Conservation (phyloP, 2,888 invertebrate genomes). For the Cabera pusaria region DNA sequence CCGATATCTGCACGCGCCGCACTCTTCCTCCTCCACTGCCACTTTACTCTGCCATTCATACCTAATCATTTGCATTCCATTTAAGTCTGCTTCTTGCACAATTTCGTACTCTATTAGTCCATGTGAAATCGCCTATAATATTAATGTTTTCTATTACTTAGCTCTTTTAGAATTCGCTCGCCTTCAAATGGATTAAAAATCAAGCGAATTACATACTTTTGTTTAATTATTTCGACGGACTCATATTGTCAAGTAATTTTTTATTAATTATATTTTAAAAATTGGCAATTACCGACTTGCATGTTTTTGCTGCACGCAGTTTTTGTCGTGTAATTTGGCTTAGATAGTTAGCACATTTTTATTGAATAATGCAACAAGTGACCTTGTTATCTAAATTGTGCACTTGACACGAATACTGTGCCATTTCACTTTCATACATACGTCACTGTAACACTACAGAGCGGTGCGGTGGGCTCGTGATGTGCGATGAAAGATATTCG, state of each 20-base stretch:
- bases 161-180: slow-evolving; percentile 8
- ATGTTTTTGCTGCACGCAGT: slow-evolving; percentile 10
- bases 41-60: slow-evolving; percentile 48
- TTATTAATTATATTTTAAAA: too few relatives aligned
- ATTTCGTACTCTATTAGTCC: slow-evolving; percentile 3
- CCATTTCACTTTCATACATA: slow-evolving; percentile 81
- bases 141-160: too few relatives aligned
- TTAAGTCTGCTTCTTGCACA: slow-evolving; percentile 12
- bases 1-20: slow-evolving; percentile 77
- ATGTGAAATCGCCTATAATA: slow-evolving; percentile 1
- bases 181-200: slow-evolving; percentile 6
- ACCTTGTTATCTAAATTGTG: slow-evolving; percentile 82
- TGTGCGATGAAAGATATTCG: slow-evolving; percentile 31
- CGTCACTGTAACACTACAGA: slow-evolving; percentile 52
- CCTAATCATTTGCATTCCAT: slow-evolving; percentile 25
- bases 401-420: slow-evolving; percentile 82
- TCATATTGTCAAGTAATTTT: too few relatives aligned
- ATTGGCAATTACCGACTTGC: too few relatives aligned
- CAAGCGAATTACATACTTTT: slow-evolving; percentile 9
- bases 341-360: slow-evolving; percentile 40
- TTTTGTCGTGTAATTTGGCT: slow-evolving; percentile 15
- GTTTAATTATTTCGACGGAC: slow-evolving; percentile 4
- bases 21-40: slow-evolving; percentile 66
- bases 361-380: slow-evolving; percentile 73
- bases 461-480: slow-evolving; percentile 45